Conservation (phyloP, 2,113 vertebrate species). For the Scophthalmus maximus region DNA sequence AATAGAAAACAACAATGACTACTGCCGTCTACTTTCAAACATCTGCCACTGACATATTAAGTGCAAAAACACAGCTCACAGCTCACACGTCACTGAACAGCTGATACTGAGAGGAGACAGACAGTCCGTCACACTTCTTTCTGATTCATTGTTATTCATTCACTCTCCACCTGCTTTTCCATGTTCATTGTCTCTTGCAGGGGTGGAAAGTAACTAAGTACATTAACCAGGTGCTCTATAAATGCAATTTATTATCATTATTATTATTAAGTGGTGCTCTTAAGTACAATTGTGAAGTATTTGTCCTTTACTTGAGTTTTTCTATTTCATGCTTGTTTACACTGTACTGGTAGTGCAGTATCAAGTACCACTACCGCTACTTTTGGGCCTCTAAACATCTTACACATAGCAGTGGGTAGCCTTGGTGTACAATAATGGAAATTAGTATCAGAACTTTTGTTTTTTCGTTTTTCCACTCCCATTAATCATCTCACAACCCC, state of each 20-base stretch:
- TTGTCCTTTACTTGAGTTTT: no score
- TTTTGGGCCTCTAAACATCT: no score
- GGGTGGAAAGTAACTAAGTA: no score
- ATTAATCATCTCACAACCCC: neutral
- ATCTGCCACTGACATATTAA: neutral
- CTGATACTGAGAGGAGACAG: neutral
- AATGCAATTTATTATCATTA: no score
- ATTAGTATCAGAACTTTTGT: neutral
- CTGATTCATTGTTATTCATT: neutral
- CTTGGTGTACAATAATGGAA: neutral
- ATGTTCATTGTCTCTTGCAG: neutral
- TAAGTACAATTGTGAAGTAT: no score
- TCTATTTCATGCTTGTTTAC: no score
- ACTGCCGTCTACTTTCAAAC: neutral
- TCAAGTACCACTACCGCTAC: no score
- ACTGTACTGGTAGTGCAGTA: no score
- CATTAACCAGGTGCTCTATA: no score
- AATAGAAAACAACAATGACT: neutral
- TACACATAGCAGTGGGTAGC: neutral
- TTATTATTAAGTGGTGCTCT: no score
- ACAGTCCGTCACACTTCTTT: neutral
- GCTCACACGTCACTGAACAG: no score
- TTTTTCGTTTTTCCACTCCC: neutral
- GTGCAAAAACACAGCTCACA: no score
- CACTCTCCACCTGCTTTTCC: neutral